A percentile compares a stretch with the other conserved stretches of the same genome.
phyloP scores from a whole-genome alignment of 2,797 vertebrate species.

The Lagodon rhomboides region DNA sequence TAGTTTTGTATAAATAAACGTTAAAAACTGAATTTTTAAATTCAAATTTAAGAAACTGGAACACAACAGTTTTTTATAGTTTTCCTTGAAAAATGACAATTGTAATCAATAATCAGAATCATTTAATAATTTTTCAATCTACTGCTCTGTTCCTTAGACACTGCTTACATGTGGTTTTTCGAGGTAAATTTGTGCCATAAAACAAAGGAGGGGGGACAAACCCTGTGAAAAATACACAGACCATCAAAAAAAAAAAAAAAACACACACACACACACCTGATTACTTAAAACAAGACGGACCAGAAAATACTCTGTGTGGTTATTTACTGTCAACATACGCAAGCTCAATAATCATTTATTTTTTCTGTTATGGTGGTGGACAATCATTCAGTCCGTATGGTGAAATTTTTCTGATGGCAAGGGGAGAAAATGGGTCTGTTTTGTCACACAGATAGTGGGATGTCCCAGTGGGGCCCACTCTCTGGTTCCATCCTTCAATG shows the following conservation, averaged over 20 bases:
- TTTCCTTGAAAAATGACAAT: background rate
- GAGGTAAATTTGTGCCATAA: background rate
- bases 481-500: constrained; percentile 48
- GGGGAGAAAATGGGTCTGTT: constrained; percentile 23
- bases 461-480: constrained; percentile 66
- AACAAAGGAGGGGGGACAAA: background rate
- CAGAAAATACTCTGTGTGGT: background rate
- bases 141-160: background rate
- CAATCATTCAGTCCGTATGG: constrained; percentile 29
- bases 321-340: background rate
- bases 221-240: background rate
- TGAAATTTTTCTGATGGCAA: constrained; percentile 41
- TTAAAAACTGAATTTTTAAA: background rate
- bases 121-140: background rate
- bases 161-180: background rate
- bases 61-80: background rate
- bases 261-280: background rate
- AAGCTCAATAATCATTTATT: constrained; percentile 32
- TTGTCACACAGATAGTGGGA: constrained; percentile 61
- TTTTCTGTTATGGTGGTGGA: background rate
- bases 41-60: background rate
- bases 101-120: background rate
- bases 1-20: background rate
- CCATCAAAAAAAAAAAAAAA: background rate
- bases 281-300: background rate